Percentiles rank a stretch among this genome's conserved stretches.
These are phyloP conservation scores for Mohoua ochrocephala DNA, from an alignment of 2,113 vertebrate genomes.

Conservation along the genomic window DNA sequence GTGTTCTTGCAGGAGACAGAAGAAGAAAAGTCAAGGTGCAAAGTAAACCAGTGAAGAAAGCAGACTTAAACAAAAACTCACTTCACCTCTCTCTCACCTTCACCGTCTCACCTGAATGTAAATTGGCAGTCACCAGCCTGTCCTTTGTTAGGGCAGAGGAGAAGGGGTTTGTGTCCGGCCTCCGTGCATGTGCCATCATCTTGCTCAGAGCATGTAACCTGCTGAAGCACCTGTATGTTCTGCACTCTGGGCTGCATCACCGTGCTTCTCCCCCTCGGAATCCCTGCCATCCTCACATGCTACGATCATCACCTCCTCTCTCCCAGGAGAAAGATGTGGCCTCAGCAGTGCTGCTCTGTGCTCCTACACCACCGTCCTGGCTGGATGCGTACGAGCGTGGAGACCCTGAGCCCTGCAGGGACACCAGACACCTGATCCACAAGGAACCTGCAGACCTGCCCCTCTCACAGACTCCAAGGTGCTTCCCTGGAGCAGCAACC, in stretches of 20 bases:
- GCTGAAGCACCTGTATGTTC: background rate
- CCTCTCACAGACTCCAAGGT: background rate
- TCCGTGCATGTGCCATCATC: fast-evolving
- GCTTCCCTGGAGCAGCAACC: background rate
- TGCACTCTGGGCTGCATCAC: fast-evolving
- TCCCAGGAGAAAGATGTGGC: background rate
- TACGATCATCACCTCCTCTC: background rate
- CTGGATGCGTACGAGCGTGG: fast-evolving
- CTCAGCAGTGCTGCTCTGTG: background rate
- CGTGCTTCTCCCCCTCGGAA: background rate
- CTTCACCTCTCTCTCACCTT: background rate
- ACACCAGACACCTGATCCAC: fast-evolving
- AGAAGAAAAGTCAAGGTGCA: background rate
- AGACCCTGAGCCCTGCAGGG: fast-evolving
- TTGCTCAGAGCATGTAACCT: fast-evolving
- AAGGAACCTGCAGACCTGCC: background rate
- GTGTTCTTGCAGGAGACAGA: background rate
- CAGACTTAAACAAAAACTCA: background rate
- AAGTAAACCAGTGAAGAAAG: background rate
- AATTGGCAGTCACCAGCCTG: background rate
- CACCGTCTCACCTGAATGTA: background rate
- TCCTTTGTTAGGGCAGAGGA: background rate
- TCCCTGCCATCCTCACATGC: background rate
- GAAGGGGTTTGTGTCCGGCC: background rate
- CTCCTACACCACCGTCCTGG: background rate